Evolutionary conservation across 2,888 invertebrate species (phyloP).

Genomic region (Caenorhabditis becei): DNA sequence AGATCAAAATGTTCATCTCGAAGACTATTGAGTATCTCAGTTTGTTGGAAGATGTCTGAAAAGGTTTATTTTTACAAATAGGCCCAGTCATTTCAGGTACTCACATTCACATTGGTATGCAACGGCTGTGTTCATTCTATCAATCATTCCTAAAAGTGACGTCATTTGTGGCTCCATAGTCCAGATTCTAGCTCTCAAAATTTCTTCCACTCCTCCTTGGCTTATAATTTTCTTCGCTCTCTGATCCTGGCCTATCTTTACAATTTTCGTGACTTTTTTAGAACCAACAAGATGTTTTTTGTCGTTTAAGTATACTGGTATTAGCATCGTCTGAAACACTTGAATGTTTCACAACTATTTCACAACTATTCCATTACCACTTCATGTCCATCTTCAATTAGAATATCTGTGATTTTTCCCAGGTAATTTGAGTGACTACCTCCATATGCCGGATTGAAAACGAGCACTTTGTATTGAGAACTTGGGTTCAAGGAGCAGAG

Average conservation of each 20-base stretch:
- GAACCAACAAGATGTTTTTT: constrained; percentile 46
- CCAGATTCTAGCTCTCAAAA: constrained; percentile 35
- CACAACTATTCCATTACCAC: constrained; percentile 42
- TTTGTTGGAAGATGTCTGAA: constrained; percentile 46
- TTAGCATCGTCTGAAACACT: constrained; percentile 50
- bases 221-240: constrained; percentile 15
- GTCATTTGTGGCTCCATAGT: constrained; percentile 42
- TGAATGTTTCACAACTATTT: neutral
- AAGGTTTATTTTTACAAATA: neutral
- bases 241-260: constrained; percentile 36
- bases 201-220: constrained; percentile 17
- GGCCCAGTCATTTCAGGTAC: neutral
- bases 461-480: constrained; percentile 55
- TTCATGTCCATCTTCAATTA: constrained; percentile 63
- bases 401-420: constrained; percentile 63
- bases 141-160: constrained; percentile 15
- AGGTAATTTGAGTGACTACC: constrained; percentile 64
- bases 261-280: constrained; percentile 49
- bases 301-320: constrained; percentile 38
- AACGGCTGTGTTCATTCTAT: constrained; percentile 22
- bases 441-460: constrained; percentile 66
- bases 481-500: neutral
- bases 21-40: constrained; percentile 31
- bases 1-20: constrained; percentile 54
- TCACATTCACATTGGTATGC: constrained; percentile 42